Percentiles rank a stretch among this genome's conserved stretches.
Conservation (phyloP, 1,140 invertebrate species). For the Diorhabda carinulata region DNA sequence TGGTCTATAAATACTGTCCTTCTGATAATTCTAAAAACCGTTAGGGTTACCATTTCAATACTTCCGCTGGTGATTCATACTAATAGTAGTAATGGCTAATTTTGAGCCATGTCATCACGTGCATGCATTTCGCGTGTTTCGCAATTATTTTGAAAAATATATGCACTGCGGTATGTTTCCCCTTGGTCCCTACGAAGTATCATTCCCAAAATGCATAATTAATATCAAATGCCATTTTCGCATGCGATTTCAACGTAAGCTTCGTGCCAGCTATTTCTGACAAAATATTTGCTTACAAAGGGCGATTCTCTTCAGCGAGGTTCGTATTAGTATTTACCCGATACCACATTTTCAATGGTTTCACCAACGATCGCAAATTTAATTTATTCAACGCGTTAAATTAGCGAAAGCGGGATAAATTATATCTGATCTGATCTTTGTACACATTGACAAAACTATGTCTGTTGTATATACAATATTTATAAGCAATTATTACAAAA, state of each 20-base stretch:
- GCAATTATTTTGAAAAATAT: background rate
- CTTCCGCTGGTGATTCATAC: background rate
- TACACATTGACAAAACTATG: too few relatives aligned
- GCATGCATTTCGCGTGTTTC: background rate
- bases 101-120: background rate
- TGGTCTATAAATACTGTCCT: too few relatives aligned
- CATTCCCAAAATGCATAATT: background rate
- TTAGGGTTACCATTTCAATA: background rate
- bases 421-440: too few relatives aligned
- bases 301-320: too few relatives aligned
- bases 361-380: too few relatives aligned
- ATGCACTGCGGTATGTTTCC: slow-evolving; percentile 1
- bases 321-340: too few relatives aligned
- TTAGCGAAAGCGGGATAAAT: too few relatives aligned
- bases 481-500: too few relatives aligned
- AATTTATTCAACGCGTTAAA: too few relatives aligned
- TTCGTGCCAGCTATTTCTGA: background rate
- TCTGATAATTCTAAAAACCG: background rate
- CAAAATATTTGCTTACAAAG: background rate
- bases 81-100: background rate
- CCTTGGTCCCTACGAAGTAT: background rate
- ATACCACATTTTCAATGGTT: too few relatives aligned
- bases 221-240: background rate
- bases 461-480: too few relatives aligned
- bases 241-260: background rate